A percentile compares a stretch with the other conserved stretches of the same genome.
phyloP scores from a whole-genome alignment of 2,113 vertebrate species.

The Brachypodius melanocephalos region DNA sequence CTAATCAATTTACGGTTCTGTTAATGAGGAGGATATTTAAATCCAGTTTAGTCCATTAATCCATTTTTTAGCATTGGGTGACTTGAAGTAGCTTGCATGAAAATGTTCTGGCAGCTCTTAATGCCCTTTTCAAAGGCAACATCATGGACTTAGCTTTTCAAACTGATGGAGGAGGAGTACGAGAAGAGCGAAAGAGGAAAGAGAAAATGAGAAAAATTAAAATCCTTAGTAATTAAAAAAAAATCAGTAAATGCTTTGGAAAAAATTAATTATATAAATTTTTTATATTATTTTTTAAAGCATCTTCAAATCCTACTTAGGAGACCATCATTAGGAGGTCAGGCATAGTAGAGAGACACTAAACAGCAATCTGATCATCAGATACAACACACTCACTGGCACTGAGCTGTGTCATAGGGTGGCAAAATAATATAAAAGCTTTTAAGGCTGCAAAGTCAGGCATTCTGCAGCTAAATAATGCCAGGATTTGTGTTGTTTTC shows the following conservation, averaged over 20 bases:
- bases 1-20: neutral
- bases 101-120: neutral
- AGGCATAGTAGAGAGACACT: neutral
- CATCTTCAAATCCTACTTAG: neutral
- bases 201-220: neutral
- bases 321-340: neutral
- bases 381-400: neutral
- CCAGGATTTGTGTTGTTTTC: neutral
- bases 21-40: neutral
- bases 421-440: neutral
- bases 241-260: neutral
- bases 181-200: neutral
- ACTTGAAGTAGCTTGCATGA: neutral
- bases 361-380: neutral
- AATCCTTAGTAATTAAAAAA: neutral
- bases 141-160: neutral
- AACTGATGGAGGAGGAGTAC: neutral
- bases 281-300: neutral
- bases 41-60: neutral
- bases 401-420: neutral
- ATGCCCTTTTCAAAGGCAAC: neutral
- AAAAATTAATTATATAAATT: neutral
- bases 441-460: neutral
- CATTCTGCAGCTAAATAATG: neutral
- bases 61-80: neutral